A percentile compares a stretch with the other conserved stretches of the same genome.
Conservation (phyloP, 2,888 invertebrate genomes). For the Pterostichus niger region DNA sequence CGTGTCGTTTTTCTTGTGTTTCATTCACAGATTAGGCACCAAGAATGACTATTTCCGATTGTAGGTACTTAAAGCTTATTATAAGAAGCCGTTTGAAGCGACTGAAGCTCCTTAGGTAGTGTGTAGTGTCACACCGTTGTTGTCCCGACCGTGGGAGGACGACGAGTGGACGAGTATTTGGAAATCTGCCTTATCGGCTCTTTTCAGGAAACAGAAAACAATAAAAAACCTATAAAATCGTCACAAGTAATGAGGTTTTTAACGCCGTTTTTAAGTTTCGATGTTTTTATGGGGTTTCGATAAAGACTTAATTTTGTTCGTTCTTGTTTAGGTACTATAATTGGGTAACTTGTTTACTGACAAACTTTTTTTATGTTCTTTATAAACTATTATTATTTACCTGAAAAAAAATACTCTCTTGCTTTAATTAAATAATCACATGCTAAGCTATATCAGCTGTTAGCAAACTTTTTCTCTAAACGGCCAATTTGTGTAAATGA, state of each 20-base stretch:
- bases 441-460: no score
- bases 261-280: slow-evolving; percentile 19
- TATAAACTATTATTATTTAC: no score
- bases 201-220: slow-evolving; percentile 62
- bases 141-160: slow-evolving; percentile 35
- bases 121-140: slow-evolving; percentile 21
- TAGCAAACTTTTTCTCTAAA: no score
- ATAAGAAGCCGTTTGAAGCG: slow-evolving; percentile 52
- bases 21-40: slow-evolving; percentile 58
- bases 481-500: no score
- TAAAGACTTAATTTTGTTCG: background rate
- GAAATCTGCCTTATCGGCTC: slow-evolving; percentile 47
- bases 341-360: slow-evolving; percentile 8
- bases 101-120: slow-evolving; percentile 61
- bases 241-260: slow-evolving; percentile 48
- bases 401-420: no score
- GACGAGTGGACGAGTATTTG: slow-evolving; percentile 28
- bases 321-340: background rate
- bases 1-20: slow-evolving; percentile 62
- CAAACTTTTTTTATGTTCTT: background rate
- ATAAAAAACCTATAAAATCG: slow-evolving; percentile 56
- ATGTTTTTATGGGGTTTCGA: background rate
- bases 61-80: slow-evolving; percentile 61
- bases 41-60: slow-evolving; percentile 61
- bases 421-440: no score